Percentiles rank a stretch among this genome's conserved stretches.
Evolutionary conservation across 2,888 invertebrate genomes (phyloP).

Genomic region (Nasonia oneida): DNA sequence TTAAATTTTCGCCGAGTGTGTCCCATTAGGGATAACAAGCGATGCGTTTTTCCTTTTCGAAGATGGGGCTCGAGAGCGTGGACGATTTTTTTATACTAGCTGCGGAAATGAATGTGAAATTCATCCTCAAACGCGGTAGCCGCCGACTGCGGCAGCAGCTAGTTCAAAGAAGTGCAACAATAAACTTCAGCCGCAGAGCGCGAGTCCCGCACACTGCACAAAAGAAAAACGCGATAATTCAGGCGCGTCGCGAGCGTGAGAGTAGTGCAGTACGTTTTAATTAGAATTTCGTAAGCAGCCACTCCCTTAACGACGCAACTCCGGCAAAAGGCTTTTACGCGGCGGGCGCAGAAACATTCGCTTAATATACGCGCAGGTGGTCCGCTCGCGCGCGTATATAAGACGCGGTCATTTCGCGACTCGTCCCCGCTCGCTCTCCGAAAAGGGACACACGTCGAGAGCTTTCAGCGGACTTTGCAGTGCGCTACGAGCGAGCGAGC

Average conservation of each 20-base stretch:
- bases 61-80: background rate
- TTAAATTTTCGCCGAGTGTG: slow-evolving; percentile 40
- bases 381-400: slow-evolving; percentile 1
- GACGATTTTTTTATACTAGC: background rate
- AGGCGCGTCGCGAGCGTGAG: background rate
- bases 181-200: background rate
- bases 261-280: slow-evolving; percentile 50
- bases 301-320: slow-evolving; percentile 44
- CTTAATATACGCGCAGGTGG: slow-evolving; percentile 32
- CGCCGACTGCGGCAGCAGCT: background rate
- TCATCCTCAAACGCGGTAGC: background rate
- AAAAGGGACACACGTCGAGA: slow-evolving; percentile 21
- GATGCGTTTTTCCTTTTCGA: background rate
- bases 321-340: slow-evolving; percentile 45
- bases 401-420: slow-evolving; percentile 45
- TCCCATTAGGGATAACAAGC: slow-evolving; percentile 36
- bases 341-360: slow-evolving; percentile 21
- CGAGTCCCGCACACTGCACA: background rate
- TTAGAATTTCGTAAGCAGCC: slow-evolving; percentile 53
- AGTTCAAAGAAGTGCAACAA: background rate
- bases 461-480: slow-evolving; percentile 19
- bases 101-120: background rate
- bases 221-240: slow-evolving; percentile 21
- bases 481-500: background rate
- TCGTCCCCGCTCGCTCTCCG: background rate